A percentile compares a stretch with the other conserved stretches of the same genome.
Evolutionary conservation across 2,888 invertebrate genomes (phyloP).

Genomic region (Minunthozetes semirufus): DNA sequence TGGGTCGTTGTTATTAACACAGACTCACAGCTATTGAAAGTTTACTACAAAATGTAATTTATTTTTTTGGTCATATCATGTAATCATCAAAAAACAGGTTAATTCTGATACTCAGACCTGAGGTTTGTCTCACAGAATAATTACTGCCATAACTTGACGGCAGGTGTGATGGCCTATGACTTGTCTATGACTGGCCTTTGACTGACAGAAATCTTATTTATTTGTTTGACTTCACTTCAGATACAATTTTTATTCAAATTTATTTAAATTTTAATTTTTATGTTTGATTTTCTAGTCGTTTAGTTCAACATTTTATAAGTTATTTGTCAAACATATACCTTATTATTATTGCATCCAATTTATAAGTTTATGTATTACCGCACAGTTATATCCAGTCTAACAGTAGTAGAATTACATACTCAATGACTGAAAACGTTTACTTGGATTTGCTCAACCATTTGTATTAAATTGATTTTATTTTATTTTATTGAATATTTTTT

Average conservation of each 20-base stretch:
- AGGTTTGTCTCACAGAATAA: not conserved
- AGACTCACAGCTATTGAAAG: not conserved
- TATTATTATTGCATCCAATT: constrained; percentile 1
- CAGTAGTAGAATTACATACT: not conserved
- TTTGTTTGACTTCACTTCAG: not conserved
- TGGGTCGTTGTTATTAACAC: not conserved
- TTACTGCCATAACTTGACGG: not conserved
- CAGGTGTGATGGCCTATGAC: not conserved
- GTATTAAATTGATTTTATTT: not conserved
- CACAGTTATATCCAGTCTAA: not conserved
- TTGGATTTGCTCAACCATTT: constrained; percentile 17
- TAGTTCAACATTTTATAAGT: not conserved
- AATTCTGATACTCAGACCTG: not conserved
- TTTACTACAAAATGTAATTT: not conserved
- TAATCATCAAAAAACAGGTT: constrained; percentile 13
- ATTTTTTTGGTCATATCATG: not conserved
- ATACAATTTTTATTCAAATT: not conserved
- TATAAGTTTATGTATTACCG: not conserved
- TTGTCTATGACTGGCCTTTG: not conserved
- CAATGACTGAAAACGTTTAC: not conserved
- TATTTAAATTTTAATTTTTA: constrained; percentile 8
- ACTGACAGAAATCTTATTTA: not conserved
- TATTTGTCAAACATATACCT: constrained; percentile 5
- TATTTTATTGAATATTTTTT: not conserved
- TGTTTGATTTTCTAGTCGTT: constrained; percentile 15